Conservation (phyloP, 2,797 vertebrate genomes). For the Eupleurogrammus muticus region DNA sequence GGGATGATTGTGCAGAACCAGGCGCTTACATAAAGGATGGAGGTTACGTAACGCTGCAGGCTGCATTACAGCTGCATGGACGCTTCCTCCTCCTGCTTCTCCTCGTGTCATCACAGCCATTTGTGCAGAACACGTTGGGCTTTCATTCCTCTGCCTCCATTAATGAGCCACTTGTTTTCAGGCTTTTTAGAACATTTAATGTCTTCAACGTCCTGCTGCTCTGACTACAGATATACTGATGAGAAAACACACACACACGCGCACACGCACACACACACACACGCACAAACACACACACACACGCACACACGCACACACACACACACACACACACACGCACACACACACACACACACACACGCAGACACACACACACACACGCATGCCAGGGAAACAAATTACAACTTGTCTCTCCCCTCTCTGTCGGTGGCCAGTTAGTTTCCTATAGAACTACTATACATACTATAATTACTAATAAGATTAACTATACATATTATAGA, state of each 20-base stretch:
- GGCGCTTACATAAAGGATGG: slow-evolving; percentile 70
- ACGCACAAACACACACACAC: no score
- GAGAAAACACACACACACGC: no score
- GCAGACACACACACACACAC: slow-evolving; percentile 10
- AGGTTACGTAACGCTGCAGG: slow-evolving; percentile 72
- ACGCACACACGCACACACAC: no score
- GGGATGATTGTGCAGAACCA: slow-evolving; percentile 64
- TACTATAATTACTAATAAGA: no score
- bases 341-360: slow-evolving; percentile 12
- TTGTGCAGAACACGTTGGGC: slow-evolving; percentile 2
- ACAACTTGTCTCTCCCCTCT: slow-evolving; percentile 43
- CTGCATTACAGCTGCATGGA: slow-evolving; percentile 45
- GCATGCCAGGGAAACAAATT: slow-evolving; percentile 48
- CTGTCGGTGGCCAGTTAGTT: slow-evolving; percentile 1
- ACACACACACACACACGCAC: no score
- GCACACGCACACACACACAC: no score
- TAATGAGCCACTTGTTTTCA: not conserved
- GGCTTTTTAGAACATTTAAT: no score
- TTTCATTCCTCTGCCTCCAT: not conserved
- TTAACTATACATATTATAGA: no score
- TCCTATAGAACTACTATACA: no score
- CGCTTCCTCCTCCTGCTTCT: slow-evolving; percentile 2
- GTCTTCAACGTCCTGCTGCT: no score
- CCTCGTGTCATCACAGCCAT: not conserved
- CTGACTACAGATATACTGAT: no score